A percentile compares a stretch with the other conserved stretches of the same genome.
Evolutionary conservation across 30 jellyfish, hydroid and myxozoan genomes (phyloP).

Genomic region (Pseudorhiza aurosa): DNA sequence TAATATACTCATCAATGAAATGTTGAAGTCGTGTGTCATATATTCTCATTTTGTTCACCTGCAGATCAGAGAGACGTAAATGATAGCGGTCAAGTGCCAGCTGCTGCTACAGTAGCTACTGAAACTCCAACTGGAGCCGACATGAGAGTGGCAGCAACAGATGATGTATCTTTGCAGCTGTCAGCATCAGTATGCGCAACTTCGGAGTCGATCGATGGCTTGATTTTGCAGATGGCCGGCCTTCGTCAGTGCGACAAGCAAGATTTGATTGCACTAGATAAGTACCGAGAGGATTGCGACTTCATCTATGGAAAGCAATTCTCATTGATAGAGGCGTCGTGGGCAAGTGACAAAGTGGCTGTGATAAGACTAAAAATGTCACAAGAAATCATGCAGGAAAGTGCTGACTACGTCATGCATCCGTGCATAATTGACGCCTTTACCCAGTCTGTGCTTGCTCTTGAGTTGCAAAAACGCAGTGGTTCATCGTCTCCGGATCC

Average conservation of each 20-base stretch:
- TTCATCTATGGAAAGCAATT: slow-evolving; percentile 21
- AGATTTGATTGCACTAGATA: background rate
- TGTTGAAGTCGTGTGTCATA: too few relatives aligned
- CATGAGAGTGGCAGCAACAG: too few relatives aligned
- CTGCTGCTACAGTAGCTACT: too few relatives aligned
- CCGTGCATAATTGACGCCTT: slow-evolving; percentile 62
- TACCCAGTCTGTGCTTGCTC: slow-evolving; percentile 2
- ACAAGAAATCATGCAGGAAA: background rate
- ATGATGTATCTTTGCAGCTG: too few relatives aligned
- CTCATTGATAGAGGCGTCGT: slow-evolving; percentile 10
- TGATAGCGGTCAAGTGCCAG: too few relatives aligned
- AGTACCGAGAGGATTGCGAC: background rate
- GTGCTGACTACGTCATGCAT: slow-evolving; percentile 25
- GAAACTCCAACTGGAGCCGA: too few relatives aligned
- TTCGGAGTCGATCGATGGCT: background rate
- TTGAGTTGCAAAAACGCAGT: slow-evolving; percentile 10
- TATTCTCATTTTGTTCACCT: too few relatives aligned
- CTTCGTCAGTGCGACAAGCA: background rate
- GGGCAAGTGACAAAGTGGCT: background rate
- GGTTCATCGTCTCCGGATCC: too few relatives aligned
- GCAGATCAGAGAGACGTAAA: too few relatives aligned
- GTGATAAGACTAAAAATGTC: slow-evolving; percentile 17
- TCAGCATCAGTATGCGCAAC: too few relatives aligned
- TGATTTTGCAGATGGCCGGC: background rate
- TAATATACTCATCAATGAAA: too few relatives aligned